Percentiles rank a stretch among this genome's conserved stretches.
Evolutionary conservation across 2,797 vertebrate species (phyloP).

Genomic region (Poecilia wingei): DNA sequence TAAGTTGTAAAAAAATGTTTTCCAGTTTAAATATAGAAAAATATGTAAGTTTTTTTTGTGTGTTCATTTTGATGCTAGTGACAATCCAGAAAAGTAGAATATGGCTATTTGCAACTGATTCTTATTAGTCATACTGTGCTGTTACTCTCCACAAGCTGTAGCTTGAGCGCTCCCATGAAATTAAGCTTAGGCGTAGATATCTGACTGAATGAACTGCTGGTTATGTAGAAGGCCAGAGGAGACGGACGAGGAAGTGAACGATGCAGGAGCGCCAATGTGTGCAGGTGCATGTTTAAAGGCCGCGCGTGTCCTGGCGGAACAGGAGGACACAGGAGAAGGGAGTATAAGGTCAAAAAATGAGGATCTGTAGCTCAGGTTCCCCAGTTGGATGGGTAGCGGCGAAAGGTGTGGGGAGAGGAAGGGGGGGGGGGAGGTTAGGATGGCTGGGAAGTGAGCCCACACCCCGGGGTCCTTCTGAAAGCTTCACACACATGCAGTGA

Average conservation of each 20-base stretch:
- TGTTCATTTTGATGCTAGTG: not conserved
- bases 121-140: not conserved
- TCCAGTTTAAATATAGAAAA: not conserved
- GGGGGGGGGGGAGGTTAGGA: not conserved
- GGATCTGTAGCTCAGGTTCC: constrained; percentile 36
- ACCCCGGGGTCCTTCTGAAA: constrained; percentile 51
- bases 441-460: constrained; percentile 33
- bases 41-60: not conserved
- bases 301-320: constrained; percentile 31
- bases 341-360: constrained; percentile 27
- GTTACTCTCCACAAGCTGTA: constrained; percentile 11
- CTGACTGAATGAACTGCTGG: constrained; percentile 34
- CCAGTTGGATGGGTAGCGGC: constrained; percentile 30
- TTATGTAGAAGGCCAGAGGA: constrained; percentile 28
- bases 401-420: not conserved
- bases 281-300: not conserved
- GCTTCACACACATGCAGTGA: constrained; percentile 57
- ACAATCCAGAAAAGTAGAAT: not conserved
- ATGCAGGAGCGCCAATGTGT: not conserved
- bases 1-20: not conserved
- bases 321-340: constrained; percentile 31
- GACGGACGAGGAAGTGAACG: constrained; percentile 10
- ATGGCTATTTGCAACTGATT: not conserved
- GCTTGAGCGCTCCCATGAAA: constrained; percentile 28
- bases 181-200: constrained; percentile 47